Conservation (phyloP, 2,113 vertebrate species). For the Narcine bancroftii region DNA sequence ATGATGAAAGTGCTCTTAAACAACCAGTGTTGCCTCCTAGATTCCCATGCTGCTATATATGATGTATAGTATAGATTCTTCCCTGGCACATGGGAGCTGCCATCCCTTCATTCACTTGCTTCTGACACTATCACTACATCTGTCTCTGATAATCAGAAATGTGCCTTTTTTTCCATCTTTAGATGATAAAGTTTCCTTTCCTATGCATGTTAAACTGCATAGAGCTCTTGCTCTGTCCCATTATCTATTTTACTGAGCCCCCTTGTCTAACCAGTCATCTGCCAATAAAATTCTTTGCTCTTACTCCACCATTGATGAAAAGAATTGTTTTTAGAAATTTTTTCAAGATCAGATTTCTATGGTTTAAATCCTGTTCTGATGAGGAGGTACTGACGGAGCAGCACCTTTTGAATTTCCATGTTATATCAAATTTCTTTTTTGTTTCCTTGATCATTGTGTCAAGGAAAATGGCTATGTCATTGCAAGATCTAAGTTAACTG, state of each 20-base stretch:
- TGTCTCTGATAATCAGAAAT: background rate
- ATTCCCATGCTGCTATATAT: background rate
- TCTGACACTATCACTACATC: background rate
- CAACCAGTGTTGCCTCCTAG: background rate
- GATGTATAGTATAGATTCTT: background rate
- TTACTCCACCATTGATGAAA: background rate
- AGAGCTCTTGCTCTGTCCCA: background rate
- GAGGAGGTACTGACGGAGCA: background rate
- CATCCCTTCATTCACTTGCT: background rate
- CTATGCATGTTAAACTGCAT: background rate
- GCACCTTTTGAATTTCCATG: background rate
- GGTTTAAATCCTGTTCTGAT: background rate
- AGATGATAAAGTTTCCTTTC: background rate
- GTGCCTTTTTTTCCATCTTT: background rate
- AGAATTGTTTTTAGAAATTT: background rate
- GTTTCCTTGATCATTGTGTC: background rate
- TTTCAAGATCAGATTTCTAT: background rate
- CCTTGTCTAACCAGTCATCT: background rate
- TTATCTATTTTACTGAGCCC: background rate
- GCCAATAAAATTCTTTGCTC: background rate
- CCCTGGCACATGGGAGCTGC: background rate
- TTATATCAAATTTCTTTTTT: background rate
- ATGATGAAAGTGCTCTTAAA: background rate
- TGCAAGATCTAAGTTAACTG: background rate
- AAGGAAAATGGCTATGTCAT: background rate